Percentiles rank a stretch among this genome's conserved stretches.
phyloP scores from a whole-genome alignment of 2,797 vertebrate species.

The Australoheros facetus region DNA sequence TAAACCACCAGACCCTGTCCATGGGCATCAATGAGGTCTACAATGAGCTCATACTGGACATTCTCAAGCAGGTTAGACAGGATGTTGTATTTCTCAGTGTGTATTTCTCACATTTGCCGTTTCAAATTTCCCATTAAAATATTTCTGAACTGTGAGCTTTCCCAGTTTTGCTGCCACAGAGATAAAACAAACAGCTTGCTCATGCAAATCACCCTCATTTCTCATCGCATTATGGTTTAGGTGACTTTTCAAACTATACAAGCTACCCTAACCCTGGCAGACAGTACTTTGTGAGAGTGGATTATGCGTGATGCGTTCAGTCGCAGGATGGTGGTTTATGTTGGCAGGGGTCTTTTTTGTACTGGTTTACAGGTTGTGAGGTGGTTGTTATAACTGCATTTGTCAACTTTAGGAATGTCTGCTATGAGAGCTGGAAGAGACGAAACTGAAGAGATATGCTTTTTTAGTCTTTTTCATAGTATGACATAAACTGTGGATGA shows the following conservation, averaged over 20 bases:
- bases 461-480: too few relatives aligned
- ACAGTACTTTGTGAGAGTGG: neutral
- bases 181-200: neutral
- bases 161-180: neutral
- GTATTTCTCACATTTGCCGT: neutral
- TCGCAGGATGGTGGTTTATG: too few relatives aligned
- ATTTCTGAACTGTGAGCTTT: neutral
- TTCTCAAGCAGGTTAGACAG: conserved; percentile 91
- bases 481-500: too few relatives aligned
- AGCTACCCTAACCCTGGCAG: neutral
- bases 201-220: neutral
- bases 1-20: conserved; percentile 88
- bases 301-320: too few relatives aligned
- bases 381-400: too few relatives aligned
- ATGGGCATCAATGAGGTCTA: conserved; percentile 95
- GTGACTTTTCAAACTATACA: neutral
- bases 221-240: neutral
- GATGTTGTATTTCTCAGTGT: neutral
- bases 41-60: conserved; percentile 91
- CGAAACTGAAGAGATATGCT: too few relatives aligned
- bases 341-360: too few relatives aligned
- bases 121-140: neutral
- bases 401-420: too few relatives aligned
- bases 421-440: too few relatives aligned
- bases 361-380: too few relatives aligned